Conservation (phyloP, 1,140 invertebrate genomes). For the Antheraea pernyi region DNA sequence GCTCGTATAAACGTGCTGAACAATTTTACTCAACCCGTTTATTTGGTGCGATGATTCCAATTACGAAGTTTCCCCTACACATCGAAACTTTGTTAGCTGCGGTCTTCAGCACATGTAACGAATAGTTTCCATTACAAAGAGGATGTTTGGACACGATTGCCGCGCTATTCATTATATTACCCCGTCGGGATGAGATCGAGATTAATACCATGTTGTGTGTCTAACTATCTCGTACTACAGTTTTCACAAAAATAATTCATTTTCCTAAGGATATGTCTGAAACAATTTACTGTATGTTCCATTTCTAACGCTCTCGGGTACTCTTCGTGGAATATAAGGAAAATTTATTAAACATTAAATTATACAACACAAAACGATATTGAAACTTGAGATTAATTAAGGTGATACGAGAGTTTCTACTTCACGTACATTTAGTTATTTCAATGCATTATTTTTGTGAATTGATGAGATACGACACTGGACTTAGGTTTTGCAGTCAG, state of each 20-base stretch:
- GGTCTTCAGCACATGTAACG: constrained; percentile 16
- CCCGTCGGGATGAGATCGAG: constrained; percentile 23
- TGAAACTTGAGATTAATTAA: too few relatives aligned
- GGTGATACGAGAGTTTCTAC: too few relatives aligned
- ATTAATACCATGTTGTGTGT: constrained; percentile 24
- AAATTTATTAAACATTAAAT: constrained; percentile 12
- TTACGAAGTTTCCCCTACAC: not conserved
- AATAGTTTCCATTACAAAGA: constrained; percentile 31
- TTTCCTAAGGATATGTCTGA: constrained; percentile 47
- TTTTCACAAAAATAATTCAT: constrained; percentile 31
- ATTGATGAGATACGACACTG: too few relatives aligned
- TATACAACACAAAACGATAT: too few relatives aligned
- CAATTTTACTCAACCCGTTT: constrained; percentile 2
- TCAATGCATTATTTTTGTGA: too few relatives aligned
- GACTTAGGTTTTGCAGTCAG: too few relatives aligned
- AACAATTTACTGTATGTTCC: constrained; percentile 53
- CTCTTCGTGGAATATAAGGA: constrained; percentile 45
- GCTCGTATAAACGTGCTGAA: not conserved
- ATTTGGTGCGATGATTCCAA: not conserved
- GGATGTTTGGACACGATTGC: constrained; percentile 24
- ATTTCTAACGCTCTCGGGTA: constrained; percentile 46
- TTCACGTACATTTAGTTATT: too few relatives aligned
- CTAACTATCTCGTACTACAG: not conserved
- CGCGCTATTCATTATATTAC: constrained; percentile 29
- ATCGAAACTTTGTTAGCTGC: not conserved